Evolutionary conservation across 2,113 vertebrate genomes (phyloP).

Genomic region (Myanophis thanlyinensis): DNA sequence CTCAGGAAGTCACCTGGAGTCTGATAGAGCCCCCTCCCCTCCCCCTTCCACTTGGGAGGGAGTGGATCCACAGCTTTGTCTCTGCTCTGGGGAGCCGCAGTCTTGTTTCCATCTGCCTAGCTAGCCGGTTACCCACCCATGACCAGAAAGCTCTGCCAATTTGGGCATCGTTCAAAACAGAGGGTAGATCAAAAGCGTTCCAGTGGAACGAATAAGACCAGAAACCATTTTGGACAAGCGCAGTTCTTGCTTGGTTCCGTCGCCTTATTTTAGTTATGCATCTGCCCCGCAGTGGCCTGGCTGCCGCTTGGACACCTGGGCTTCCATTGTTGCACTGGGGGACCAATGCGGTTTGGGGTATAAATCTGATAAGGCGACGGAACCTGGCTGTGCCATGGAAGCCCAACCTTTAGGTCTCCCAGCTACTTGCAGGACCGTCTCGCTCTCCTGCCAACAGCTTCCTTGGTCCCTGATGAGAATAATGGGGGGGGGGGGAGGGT

Average conservation of each 20-base stretch:
- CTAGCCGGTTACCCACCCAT: not conserved
- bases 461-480: not conserved
- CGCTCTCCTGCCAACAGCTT: not conserved
- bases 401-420: not conserved
- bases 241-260: not conserved
- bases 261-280: not conserved
- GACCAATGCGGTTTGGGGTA: not conserved
- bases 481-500: not conserved
- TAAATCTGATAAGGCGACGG: too few relatives aligned
- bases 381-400: not conserved
- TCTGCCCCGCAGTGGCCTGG: not conserved
- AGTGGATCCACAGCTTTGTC: not conserved
- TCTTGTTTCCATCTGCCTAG: not conserved
- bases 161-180: not conserved
- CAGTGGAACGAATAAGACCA: not conserved
- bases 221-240: not conserved
- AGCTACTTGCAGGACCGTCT: not conserved
- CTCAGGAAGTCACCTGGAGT: not conserved
- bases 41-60: not conserved
- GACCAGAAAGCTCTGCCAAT: not conserved
- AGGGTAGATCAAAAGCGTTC: not conserved
- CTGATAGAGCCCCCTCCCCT: not conserved
- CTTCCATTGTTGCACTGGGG: not conserved
- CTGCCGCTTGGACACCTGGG: not conserved
- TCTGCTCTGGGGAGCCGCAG: not conserved